Conservation (phyloP, 2,888 invertebrate genomes). For the Drosophila anceps region DNA sequence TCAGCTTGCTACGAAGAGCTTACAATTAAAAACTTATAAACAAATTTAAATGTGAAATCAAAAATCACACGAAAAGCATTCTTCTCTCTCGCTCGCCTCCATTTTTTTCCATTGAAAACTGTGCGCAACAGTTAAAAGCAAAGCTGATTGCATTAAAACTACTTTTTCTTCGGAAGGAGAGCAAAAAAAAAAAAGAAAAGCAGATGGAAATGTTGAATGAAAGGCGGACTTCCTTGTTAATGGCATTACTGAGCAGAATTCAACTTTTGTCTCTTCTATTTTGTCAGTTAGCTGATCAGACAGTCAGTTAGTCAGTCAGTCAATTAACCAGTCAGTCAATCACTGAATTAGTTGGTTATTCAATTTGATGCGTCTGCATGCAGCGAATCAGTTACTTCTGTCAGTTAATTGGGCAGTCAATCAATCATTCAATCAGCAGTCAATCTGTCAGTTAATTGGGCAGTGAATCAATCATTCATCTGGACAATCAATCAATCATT, state of each 20-base stretch:
- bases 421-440: neutral
- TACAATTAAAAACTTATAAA: slow-evolving; percentile 45
- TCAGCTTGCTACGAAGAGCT: slow-evolving; percentile 21
- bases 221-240: neutral
- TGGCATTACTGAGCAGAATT: neutral
- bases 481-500: neutral
- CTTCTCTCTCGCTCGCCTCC: neutral
- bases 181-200: no score
- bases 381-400: neutral
- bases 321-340: neutral
- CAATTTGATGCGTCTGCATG: neutral
- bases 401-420: neutral
- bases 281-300: neutral
- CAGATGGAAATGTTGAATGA: neutral
- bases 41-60: slow-evolving; percentile 3
- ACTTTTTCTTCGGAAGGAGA: no score
- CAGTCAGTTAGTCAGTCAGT: neutral
- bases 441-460: neutral
- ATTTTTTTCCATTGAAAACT: neutral
- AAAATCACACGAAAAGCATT: neutral
- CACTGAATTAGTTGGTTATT: neutral
- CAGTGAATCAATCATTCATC: neutral
- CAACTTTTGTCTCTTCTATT: neutral
- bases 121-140: neutral
- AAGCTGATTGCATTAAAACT: neutral